Evolutionary conservation across 2,113 vertebrate species (phyloP), one percentile per base, ranked within the genome.

Genomic region (Halcyon senegalensis): DNA sequence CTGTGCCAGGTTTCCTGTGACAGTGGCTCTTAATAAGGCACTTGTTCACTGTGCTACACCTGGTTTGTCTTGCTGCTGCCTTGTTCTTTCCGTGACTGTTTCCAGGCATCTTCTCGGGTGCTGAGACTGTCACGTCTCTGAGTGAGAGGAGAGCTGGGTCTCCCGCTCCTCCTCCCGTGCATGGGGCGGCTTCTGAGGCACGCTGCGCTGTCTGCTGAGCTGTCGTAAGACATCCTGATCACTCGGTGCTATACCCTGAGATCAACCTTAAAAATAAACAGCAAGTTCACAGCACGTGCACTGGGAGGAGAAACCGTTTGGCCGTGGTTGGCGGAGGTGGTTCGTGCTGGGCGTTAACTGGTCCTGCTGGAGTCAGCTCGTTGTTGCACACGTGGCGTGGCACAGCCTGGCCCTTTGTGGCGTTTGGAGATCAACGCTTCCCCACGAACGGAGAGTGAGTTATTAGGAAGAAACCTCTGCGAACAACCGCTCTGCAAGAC

Each of bases 171-270:
- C 39, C 13, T 37, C 35, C 19, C 19, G 11, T 5, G 28, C 44
- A 1, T 2, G 25, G 48, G 4, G 19, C 13, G 20, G 23, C n/a
- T 63, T 39, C 63, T 24, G 21, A 5, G 67, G 4, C 23, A 1
- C 1, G 1, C 37, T 5, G 48, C 28, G 0, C 8, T 28, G 5
- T 11, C 62, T 24, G 79, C 3, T 9, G 4, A 18, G 24, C 25
- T 41, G 24, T 9, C 35, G 0, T 5, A 2, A 9, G 11, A 4
- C 15, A 2, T 3, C 0, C 17, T 2, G 5, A 7, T 16, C 15
- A 1, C 67, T 39, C 6, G 13, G 33, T 43, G 3, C 48, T 35
- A 1, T 16, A 3, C 13, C 51, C 39, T 11, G 5, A 33, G 39
- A 70, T 33, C 11, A 41, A 10, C 55, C 10, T 23, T 5, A 5